A percentile compares a stretch with the other conserved stretches of the same genome.
Conservation (phyloP, 1,140 invertebrate species). For the Elysia chlorotica region DNA sequence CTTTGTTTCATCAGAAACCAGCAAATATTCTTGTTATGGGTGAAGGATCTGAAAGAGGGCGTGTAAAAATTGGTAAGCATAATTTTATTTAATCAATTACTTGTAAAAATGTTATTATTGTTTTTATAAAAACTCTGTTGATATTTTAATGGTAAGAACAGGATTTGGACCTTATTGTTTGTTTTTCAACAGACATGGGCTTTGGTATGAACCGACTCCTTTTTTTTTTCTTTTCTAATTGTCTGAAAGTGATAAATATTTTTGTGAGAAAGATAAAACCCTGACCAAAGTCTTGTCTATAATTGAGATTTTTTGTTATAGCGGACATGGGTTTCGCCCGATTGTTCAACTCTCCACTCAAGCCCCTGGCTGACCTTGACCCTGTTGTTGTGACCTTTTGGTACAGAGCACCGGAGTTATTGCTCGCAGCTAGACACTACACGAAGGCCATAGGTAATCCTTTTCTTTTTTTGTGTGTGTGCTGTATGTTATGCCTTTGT, state of each 20-base stretch:
- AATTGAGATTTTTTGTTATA: no score
- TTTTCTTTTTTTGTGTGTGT: no score
- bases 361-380: slow-evolving; percentile 87
- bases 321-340: slow-evolving; percentile 99
- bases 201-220: neutral
- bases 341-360: slow-evolving; percentile 96
- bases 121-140: neutral
- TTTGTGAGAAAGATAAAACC: no score
- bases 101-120: neutral
- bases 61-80: slow-evolving; percentile 87
- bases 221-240: no score
- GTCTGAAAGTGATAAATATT: no score
- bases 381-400: slow-evolving; percentile 99
- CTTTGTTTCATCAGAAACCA: slow-evolving; percentile 77
- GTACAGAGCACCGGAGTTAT: slow-evolving; percentile 96
- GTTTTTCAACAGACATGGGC: neutral
- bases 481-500: no score
- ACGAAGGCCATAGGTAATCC: slow-evolving; percentile 95
- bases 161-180: neutral
- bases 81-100: no score
- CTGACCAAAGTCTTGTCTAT: no score
- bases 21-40: slow-evolving; percentile 99
- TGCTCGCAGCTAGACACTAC: slow-evolving; percentile 96
- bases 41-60: slow-evolving; percentile 92
- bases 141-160: neutral